These are phyloP conservation scores for Heliconius hortense DNA, from an alignment of 2,888 invertebrate species.

Conservation along the genomic window DNA sequence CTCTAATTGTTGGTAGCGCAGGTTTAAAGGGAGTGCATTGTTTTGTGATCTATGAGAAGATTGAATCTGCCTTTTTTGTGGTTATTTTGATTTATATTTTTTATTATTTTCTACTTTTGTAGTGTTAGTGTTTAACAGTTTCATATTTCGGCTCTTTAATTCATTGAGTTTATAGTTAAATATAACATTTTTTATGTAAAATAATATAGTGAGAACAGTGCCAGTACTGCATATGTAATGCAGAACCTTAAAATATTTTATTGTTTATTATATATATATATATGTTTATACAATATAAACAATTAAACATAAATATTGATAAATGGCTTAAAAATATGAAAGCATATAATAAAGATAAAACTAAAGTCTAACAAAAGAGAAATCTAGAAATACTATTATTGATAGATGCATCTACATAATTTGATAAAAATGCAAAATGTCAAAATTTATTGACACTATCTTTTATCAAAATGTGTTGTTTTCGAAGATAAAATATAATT, in stretches of 20 bases:
- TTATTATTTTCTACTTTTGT: not conserved
- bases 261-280: too few species aligned
- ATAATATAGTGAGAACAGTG: too few species aligned
- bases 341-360: not conserved
- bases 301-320: too few species aligned
- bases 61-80: conserved; percentile 14
- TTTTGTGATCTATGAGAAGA: conserved; percentile 36
- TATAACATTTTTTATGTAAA: not conserved
- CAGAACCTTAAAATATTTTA: too few species aligned
- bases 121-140: not conserved
- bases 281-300: too few species aligned
- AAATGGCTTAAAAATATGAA: too few species aligned
- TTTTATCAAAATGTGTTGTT: conserved; percentile 10
- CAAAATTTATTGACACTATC: conserved; percentile 22
- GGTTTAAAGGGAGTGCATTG: conserved; percentile 38
- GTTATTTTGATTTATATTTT: not conserved
- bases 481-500: conserved; percentile 2
- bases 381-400: not conserved
- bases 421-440: conserved; percentile 24
- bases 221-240: not conserved
- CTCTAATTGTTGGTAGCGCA: conserved; percentile 38
- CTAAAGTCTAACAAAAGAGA: not conserved
- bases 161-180: not conserved
- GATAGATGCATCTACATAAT: conserved; percentile 8
- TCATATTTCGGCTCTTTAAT: too few species aligned